These are phyloP conservation scores for Apostichopus leukothele DNA, from an alignment of 53 echinoderm and acorn worm genomes.

Conservation along the genomic window DNA sequence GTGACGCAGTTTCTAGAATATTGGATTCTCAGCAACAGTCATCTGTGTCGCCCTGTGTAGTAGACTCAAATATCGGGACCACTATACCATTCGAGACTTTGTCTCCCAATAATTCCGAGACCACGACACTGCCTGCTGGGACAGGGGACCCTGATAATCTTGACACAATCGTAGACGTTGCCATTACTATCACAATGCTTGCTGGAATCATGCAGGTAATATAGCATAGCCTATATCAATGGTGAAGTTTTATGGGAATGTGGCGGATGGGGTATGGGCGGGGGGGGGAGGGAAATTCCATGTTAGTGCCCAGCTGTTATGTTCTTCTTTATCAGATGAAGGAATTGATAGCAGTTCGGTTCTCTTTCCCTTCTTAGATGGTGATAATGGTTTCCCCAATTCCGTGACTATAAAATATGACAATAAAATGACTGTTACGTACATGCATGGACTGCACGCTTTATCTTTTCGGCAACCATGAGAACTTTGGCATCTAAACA, in stretches of 20 bases:
- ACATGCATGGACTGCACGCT: no score
- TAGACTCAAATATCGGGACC: background rate
- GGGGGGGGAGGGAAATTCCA: no score
- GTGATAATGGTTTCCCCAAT: no score
- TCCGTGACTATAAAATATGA: no score
- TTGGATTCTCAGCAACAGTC: background rate
- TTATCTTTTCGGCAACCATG: no score
- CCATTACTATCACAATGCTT: constrained; percentile 17
- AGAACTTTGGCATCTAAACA: no score
- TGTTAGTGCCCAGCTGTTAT: no score
- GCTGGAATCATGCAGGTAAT: constrained; percentile 18
- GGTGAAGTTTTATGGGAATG: background rate
- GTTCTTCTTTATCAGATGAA: no score
- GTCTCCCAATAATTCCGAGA: background rate
- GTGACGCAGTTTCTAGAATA: constrained; percentile 17
- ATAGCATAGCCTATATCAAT: background rate
- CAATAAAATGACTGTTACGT: no score
- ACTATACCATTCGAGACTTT: background rate
- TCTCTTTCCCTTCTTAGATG: no score
- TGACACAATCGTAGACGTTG: background rate
- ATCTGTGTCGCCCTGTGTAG: background rate
- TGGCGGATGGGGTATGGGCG: background rate
- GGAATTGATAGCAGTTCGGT: no score
- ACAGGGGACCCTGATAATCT: background rate
- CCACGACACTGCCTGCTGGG: background rate